Conservation (phyloP, 2,797 vertebrate species). For the Acrossocheilus wenchowensis region DNA sequence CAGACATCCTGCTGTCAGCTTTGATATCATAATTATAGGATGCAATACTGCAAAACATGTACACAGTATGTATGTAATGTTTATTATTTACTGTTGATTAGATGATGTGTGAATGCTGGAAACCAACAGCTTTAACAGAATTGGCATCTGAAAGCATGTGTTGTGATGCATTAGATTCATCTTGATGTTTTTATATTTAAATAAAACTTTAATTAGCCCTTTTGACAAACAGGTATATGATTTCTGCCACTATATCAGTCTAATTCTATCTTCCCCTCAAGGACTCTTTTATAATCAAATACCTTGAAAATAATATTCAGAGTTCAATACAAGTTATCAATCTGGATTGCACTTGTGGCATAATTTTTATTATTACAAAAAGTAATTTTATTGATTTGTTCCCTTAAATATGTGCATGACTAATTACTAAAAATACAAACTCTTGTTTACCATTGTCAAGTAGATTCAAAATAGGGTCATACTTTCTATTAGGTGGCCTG, state of each 20-base stretch:
- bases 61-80: background rate
- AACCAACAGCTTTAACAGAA: conserved; percentile 30
- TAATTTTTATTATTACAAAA: background rate
- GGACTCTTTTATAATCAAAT: background rate
- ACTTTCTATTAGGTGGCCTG: no score
- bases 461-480: background rate
- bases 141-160: conserved; percentile 2
- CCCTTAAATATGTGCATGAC: background rate
- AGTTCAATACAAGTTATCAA: background rate
- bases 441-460: background rate
- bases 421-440: background rate
- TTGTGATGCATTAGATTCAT: background rate
- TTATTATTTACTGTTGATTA: background rate
- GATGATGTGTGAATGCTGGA: conserved; percentile 22
- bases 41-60: conserved; percentile 22
- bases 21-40: conserved; percentile 37
- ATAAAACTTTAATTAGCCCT: background rate
- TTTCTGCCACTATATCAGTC: background rate
- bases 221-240: background rate
- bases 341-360: background rate
- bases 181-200: background rate
- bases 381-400: background rate
- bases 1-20: conserved; percentile 29
- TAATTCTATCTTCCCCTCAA: background rate
- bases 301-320: background rate